phyloP scores from a whole-genome alignment of 2,888 invertebrate species.

The Drosophila maculinotata region DNA sequence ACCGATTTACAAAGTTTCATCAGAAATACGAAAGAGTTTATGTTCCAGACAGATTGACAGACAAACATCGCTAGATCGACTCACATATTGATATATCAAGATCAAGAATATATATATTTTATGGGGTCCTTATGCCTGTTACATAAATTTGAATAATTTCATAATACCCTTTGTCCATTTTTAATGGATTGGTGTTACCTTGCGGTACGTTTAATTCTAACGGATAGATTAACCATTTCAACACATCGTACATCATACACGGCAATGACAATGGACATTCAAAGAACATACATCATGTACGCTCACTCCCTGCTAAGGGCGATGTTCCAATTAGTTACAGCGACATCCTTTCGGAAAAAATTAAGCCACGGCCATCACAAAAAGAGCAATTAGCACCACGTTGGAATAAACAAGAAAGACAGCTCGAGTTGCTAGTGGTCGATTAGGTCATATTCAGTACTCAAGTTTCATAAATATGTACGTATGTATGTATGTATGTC shows the following conservation, averaged over 20 bases:
- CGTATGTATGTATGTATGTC: no score
- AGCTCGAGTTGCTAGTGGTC: constrained; percentile 1
- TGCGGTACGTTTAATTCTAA: constrained; percentile 38
- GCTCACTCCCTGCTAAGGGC: constrained; percentile 33
- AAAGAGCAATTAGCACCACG: constrained; percentile 52
- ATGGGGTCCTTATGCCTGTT: constrained; percentile 27
- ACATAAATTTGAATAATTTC: no score
- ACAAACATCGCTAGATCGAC: no score
- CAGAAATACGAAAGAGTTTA: no score
- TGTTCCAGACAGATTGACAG: no score
- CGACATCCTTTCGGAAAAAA: constrained; percentile 59
- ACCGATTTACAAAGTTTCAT: no score
- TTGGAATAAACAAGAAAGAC: constrained; percentile 4
- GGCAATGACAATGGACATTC: constrained; percentile 25
- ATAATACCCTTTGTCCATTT: no score
- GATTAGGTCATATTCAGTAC: constrained; percentile 1
- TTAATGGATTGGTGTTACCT: no score
- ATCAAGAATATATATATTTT: not conserved
- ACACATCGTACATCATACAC: constrained; percentile 7
- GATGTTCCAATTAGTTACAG: constrained; percentile 69
- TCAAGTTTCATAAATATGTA: not conserved
- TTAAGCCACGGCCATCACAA: constrained; percentile 32
- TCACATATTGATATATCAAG: no score
- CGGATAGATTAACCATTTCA: constrained; percentile 20
- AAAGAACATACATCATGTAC: constrained; percentile 37